Percentiles rank a stretch among this genome's conserved stretches.
Conservation (phyloP, 2,113 vertebrate species). For the Hippoglossus stenolepis region DNA sequence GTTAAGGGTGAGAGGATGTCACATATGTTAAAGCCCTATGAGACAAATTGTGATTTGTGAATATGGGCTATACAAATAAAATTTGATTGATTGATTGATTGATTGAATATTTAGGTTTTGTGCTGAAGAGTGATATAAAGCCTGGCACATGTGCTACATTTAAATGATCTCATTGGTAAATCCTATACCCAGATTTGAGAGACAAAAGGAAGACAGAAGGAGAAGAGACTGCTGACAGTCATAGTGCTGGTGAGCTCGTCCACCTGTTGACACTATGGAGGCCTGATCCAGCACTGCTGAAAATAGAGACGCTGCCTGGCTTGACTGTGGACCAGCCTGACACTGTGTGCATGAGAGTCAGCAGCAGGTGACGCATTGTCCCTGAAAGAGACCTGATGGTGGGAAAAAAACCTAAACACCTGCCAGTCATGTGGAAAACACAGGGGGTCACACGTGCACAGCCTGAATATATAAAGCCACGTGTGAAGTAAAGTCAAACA, state of each 20-base stretch:
- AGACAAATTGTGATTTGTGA: no score
- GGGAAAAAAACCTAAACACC: neutral
- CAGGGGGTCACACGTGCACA: no score
- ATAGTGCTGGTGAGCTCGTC: slow-evolving; percentile 19
- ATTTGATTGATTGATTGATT: no score
- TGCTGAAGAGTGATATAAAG: neutral
- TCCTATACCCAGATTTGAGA: neutral
- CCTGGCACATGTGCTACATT: neutral
- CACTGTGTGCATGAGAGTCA: slow-evolving; percentile 4
- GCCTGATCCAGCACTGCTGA: slow-evolving; percentile 37
- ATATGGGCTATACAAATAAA: no score
- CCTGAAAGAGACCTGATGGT: neutral
- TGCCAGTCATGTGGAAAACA: neutral
- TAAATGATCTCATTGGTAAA: neutral
- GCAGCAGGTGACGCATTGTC: slow-evolving; percentile 13
- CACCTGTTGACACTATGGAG: slow-evolving; percentile 59
- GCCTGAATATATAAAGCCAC: no score
- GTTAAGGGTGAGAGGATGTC: no score
- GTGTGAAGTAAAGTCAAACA: no score
- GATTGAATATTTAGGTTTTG: neutral
- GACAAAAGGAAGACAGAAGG: neutral
- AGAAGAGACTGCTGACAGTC: slow-evolving; percentile 13
- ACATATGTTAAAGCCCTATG: no score
- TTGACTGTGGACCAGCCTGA: slow-evolving; percentile 29
- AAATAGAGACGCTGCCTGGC: slow-evolving; percentile 50